Conservation (phyloP, 2,888 invertebrate species). For the Coecobrya sp. region DNA sequence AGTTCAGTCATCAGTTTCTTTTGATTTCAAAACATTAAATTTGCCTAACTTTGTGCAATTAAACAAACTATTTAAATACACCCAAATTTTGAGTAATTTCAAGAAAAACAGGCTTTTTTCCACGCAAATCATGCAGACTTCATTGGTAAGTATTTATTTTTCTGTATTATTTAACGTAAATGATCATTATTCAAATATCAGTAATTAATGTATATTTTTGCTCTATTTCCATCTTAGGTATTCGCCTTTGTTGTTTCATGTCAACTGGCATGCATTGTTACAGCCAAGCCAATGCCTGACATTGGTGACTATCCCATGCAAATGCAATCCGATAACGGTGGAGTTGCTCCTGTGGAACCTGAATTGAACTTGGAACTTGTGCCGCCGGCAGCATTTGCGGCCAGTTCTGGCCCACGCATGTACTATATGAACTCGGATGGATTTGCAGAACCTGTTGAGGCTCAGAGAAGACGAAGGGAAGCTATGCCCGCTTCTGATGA, state of each 20-base stretch:
- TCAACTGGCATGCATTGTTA: neutral
- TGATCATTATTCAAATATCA: too few species aligned
- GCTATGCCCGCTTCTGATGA: constrained; percentile 2
- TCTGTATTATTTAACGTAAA: neutral
- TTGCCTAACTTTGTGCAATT: too few species aligned
- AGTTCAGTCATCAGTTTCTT: too few species aligned
- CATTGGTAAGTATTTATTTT: neutral
- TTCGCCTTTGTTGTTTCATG: neutral
- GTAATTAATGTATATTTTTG: too few species aligned
- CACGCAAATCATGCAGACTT: neutral
- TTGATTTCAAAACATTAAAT: too few species aligned
- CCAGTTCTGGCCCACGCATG: constrained; percentile 25
- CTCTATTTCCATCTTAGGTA: too few species aligned
- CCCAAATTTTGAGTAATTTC: neutral
- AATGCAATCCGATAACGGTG: neutral
- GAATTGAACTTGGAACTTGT: constrained; percentile 10
- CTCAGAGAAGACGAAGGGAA: neutral
- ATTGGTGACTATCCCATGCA: constrained; percentile 21
- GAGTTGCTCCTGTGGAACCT: neutral
- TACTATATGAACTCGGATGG: constrained; percentile 63
- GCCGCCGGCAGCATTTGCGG: neutral
- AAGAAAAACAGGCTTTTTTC: neutral
- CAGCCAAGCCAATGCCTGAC: neutral
- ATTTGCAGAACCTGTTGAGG: constrained; percentile 31
- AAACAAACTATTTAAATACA: neutral